These are phyloP conservation scores for Thunnus maccoyii DNA, from an alignment of 2,113 vertebrate genomes.

Conservation along the genomic window DNA sequence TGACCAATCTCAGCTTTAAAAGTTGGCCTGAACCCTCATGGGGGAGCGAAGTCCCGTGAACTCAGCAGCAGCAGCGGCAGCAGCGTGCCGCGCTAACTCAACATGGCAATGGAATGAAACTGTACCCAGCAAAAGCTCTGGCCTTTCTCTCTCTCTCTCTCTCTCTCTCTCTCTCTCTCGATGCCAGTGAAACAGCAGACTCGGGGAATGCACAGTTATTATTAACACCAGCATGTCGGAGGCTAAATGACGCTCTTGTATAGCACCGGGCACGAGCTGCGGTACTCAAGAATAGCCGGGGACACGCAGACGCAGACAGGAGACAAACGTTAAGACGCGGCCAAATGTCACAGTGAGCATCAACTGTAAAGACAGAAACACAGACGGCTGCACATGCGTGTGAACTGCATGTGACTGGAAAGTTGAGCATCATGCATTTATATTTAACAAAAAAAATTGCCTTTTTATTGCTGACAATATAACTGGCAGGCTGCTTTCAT, in stretches of 20 bases:
- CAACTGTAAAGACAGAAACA: constrained; percentile 11
- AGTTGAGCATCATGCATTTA: not conserved
- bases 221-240: constrained; percentile 65
- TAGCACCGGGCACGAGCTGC: constrained; percentile 45
- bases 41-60: constrained; percentile 26
- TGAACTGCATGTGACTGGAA: not conserved
- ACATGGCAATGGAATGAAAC: constrained; percentile 64
- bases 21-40: constrained; percentile 4
- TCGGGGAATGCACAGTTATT: constrained; percentile 71
- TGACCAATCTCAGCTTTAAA: constrained; percentile 43
- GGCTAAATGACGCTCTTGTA: constrained; percentile 47
- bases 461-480: not conserved
- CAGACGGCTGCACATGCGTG: not conserved
- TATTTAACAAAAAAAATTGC: not conserved
- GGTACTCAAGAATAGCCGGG: constrained; percentile 39
- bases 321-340: constrained; percentile 8
- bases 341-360: constrained; percentile 22
- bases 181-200: constrained; percentile 67
- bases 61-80: not conserved
- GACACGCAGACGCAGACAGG: constrained; percentile 31
- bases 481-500: not conserved
- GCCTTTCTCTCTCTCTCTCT: constrained; percentile 20
- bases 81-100: constrained; percentile 34
- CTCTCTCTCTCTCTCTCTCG: constrained; percentile 2
- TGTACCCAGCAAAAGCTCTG: constrained; percentile 51